These are phyloP conservation scores for Antitype chi DNA, from an alignment of 2,888 invertebrate genomes.

Conservation along the genomic window DNA sequence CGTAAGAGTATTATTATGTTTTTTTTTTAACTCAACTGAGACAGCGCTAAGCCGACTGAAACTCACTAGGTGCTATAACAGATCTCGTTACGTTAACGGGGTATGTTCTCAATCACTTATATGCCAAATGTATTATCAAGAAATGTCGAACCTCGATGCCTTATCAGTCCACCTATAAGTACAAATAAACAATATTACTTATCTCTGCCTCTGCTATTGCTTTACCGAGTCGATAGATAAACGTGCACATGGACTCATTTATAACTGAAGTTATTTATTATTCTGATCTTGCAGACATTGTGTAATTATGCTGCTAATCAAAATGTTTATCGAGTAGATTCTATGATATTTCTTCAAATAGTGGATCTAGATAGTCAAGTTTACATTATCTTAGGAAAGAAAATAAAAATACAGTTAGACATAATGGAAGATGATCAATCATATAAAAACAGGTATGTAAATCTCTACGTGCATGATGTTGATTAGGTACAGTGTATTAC, in stretches of 20 bases:
- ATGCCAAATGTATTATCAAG: conserved; percentile 31
- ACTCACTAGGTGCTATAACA: not conserved
- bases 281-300: conserved; percentile 6
- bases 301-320: conserved; percentile 23
- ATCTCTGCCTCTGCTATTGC: conserved; percentile 59
- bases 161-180: conserved; percentile 57
- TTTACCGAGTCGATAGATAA: conserved; percentile 64
- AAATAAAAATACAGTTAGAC: not conserved
- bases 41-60: not conserved
- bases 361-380: not conserved
- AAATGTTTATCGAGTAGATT: conserved; percentile 10
- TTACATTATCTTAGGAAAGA: not conserved
- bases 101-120: conserved; percentile 7
- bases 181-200: conserved; percentile 66
- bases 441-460: conserved; percentile 54
- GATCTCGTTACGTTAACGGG: not conserved
- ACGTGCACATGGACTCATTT: conserved; percentile 48
- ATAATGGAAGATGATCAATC: conserved; percentile 55
- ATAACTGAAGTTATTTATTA: conserved; percentile 41
- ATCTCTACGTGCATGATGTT: not conserved
- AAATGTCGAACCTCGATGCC: conserved; percentile 48
- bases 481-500: not conserved
- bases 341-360: not conserved
- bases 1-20: not conserved
- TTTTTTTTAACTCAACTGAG: not conserved